phyloP scores from a whole-genome alignment of 2,888 invertebrate genomes.

The Thysanoteuthis rhombus region DNA sequence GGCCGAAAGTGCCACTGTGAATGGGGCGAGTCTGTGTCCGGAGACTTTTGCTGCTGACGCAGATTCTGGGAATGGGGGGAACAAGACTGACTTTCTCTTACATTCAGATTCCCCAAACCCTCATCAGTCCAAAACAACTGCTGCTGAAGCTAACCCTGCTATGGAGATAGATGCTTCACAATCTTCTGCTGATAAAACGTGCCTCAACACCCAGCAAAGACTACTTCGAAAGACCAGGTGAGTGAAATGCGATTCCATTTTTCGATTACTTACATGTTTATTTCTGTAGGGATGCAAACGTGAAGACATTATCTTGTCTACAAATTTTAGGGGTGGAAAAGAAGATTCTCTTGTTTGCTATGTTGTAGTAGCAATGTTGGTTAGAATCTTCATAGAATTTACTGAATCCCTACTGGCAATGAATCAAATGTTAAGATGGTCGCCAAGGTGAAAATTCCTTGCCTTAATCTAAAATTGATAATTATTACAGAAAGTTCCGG shows the following conservation, averaged over 20 bases:
- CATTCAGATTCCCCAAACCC: neutral
- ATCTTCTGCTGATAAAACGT: neutral
- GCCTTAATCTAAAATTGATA: too few species aligned
- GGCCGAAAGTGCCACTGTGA: neutral
- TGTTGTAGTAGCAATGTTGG: too few species aligned
- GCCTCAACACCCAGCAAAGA: neutral
- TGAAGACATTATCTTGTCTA: too few species aligned
- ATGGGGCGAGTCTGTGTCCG: neutral
- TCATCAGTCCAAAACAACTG: neutral
- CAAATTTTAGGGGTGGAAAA: too few species aligned
- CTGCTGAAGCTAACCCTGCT: neutral
- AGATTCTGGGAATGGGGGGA: neutral
- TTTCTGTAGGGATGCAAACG: too few species aligned
- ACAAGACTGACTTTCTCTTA: neutral
- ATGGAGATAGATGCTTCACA: neutral
- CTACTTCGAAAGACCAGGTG: neutral
- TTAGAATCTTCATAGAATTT: too few species aligned
- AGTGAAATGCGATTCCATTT: neutral
- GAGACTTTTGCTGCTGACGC: neutral
- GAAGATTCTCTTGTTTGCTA: too few species aligned
- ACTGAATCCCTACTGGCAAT: too few species aligned
- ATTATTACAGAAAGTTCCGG: too few species aligned
- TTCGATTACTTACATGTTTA: too few species aligned
- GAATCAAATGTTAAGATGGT: too few species aligned
- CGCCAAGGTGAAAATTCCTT: too few species aligned